Percentiles rank a stretch among this genome's conserved stretches.
These are phyloP conservation scores for Leuciscus idus DNA, from an alignment of 2,113 vertebrate genomes.

Conservation along the genomic window DNA sequence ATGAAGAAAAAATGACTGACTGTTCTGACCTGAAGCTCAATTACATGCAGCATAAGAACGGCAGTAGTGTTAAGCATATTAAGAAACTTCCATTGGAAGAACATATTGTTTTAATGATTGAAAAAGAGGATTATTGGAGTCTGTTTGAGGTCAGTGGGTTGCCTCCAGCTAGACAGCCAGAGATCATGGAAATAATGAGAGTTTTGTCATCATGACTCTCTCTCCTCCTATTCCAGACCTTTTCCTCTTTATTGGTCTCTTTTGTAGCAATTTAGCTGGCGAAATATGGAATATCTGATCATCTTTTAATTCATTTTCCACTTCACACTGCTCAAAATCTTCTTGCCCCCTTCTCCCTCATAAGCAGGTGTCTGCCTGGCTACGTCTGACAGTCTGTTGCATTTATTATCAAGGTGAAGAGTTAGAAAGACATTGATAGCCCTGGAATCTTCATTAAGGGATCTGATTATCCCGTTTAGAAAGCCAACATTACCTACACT, in stretches of 20 bases:
- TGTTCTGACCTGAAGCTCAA: conserved; percentile 9
- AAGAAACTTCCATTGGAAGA: conserved; percentile 34
- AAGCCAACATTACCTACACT: background rate
- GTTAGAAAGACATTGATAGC: conserved; percentile 14
- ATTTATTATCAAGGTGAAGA: conserved; percentile 25
- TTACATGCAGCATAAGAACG: conserved; percentile 9
- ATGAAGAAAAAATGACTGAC: conserved; percentile 7
- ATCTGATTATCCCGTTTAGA: conserved; percentile 3
- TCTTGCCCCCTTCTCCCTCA: background rate
- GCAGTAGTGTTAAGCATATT: conserved; percentile 20
- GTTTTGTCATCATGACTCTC: conserved; percentile 41
- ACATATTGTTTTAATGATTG: conserved; percentile 32
- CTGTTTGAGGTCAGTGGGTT: conserved; percentile 39
- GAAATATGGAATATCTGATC: conserved; percentile 48
- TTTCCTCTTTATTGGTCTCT: conserved; percentile 25
- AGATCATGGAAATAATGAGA: conserved; percentile 55
- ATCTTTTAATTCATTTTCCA: conserved; percentile 49
- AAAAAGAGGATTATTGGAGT: conserved; percentile 34
- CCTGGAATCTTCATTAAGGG: conserved; percentile 38
- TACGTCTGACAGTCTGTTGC: background rate
- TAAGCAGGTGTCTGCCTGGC: conserved; percentile 8
- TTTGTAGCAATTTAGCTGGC: background rate
- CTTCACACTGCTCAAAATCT: conserved; percentile 8
- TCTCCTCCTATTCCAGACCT: conserved; percentile 2
- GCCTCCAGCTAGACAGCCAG: conserved; percentile 24